Evolutionary conservation across 2,797 vertebrate species (phyloP).

Genomic region (Meriones psammophilus): DNA sequence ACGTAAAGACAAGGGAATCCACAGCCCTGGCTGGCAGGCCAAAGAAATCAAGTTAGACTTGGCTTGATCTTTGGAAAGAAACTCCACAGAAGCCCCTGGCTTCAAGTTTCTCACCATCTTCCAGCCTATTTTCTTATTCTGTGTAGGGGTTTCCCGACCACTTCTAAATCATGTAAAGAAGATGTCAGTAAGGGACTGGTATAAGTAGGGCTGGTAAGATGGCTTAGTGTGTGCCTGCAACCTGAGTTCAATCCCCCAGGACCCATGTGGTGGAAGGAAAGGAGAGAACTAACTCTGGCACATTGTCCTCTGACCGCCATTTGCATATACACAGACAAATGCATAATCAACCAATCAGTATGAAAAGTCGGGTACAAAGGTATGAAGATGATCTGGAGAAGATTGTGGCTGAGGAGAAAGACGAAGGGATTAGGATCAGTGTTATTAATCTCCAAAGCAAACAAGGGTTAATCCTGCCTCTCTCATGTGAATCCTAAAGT

Average conservation of each 20-base stretch:
- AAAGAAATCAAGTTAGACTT: background rate
- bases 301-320: background rate
- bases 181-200: background rate
- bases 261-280: background rate
- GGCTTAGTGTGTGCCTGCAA: background rate
- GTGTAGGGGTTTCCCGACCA: background rate
- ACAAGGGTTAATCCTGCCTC: constrained; percentile 24
- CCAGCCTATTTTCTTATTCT: background rate
- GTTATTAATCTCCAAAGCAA: background rate
- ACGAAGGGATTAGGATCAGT: background rate
- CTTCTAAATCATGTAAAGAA: background rate
- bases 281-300: background rate
- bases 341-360: background rate
- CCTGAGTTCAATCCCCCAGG: background rate
- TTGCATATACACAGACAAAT: background rate
- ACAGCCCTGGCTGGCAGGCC: background rate
- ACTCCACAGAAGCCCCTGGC: background rate
- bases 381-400: background rate
- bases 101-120: background rate
- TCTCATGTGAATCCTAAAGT: background rate
- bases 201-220: background rate
- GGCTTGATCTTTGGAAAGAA: background rate
- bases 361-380: background rate
- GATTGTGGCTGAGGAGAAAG: background rate
- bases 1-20: background rate